Evolutionary conservation across 1,140 invertebrate genomes (phyloP).

Genomic region (Leptonema lineaticorne): DNA sequence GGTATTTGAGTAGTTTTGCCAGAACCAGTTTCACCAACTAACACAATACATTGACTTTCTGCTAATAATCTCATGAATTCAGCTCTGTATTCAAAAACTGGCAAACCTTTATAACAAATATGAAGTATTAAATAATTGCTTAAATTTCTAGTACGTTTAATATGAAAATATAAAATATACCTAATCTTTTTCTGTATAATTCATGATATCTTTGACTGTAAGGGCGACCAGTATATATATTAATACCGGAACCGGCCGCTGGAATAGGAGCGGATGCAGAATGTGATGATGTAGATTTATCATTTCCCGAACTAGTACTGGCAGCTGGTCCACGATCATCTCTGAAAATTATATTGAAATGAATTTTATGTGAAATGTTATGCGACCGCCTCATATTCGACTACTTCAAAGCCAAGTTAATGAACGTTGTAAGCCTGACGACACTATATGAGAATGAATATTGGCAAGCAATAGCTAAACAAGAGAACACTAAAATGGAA

Average conservation of each 20-base stretch:
- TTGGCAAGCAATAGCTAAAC: no score
- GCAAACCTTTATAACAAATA: constrained; percentile 65
- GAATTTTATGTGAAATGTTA: no score
- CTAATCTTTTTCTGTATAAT: constrained; percentile 83
- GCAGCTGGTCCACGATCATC: constrained; percentile 47
- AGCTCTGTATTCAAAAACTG: constrained; percentile 96
- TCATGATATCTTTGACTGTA: constrained; percentile 83
- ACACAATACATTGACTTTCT: constrained; percentile 88
- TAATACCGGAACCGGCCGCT: constrained; percentile 58
- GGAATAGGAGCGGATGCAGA: constrained; percentile 44
- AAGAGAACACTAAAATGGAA: no score
- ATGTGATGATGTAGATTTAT: constrained; percentile 44
- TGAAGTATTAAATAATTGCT: neutral
- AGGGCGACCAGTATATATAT: constrained; percentile 72
- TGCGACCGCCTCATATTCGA: no score
- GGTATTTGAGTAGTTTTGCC: constrained; percentile 97
- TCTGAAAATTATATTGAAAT: constrained; percentile 41
- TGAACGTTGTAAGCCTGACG: no score
- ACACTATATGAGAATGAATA: no score
- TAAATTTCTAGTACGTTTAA: no score
- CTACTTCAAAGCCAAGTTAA: no score
- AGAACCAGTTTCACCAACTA: constrained; percentile 95
- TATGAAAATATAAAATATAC: constrained; percentile 5
- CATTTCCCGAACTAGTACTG: constrained; percentile 7
- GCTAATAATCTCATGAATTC: constrained; percentile 93